Conservation (phyloP, 2,113 vertebrate genomes). For the Xerus inauris region DNA sequence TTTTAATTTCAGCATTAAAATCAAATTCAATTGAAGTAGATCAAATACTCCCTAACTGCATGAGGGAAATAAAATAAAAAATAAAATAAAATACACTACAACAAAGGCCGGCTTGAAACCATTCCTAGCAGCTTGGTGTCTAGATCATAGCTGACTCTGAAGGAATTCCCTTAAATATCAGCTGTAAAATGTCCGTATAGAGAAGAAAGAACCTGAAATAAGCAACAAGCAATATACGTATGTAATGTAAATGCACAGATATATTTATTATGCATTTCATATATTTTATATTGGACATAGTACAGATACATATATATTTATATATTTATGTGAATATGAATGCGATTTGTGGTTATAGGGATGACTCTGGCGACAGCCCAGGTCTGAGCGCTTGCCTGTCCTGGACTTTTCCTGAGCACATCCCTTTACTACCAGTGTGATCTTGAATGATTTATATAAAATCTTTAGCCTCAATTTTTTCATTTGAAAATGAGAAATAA, state of each 20-base stretch:
- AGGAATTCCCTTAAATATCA: conserved; percentile 11
- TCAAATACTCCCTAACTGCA: conserved; percentile 74
- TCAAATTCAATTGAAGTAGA: conserved; percentile 68
- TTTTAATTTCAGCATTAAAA: conserved; percentile 78
- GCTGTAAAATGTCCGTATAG: neutral
- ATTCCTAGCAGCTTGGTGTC: conserved; percentile 38
- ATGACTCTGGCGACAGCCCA: neutral
- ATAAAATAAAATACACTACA: neutral
- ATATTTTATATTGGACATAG: too few species aligned
- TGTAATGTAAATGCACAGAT: too few species aligned
- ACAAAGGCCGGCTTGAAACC: conserved; percentile 59
- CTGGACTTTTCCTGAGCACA: neutral
- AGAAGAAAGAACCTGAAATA: conserved; percentile 42
- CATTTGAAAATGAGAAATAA: neutral
- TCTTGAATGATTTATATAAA: neutral
- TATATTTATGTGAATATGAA: neutral
- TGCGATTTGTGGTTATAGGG: neutral
- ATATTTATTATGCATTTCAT: too few species aligned
- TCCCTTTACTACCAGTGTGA: neutral
- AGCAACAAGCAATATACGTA: too few species aligned
- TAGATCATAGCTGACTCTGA: conserved; percentile 62
- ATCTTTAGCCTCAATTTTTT: neutral
- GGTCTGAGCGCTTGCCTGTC: neutral
- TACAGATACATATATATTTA: too few species aligned
- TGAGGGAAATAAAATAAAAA: conserved; percentile 44